Conservation (phyloP, 2,113 vertebrate species). For the Nerophis lumbriciformis region DNA sequence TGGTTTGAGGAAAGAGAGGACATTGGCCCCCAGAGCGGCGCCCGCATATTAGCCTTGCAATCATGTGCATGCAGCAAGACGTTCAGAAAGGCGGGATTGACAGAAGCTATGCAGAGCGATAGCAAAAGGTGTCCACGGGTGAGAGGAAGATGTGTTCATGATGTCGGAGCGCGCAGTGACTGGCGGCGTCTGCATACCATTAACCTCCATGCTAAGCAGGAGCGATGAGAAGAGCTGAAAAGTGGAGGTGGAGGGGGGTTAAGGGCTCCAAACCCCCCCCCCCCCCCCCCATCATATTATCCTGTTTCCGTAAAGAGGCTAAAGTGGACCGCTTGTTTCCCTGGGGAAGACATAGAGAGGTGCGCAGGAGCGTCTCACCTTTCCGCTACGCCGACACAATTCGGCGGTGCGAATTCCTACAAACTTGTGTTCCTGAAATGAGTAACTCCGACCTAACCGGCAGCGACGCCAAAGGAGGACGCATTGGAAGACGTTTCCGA, state of each 20-base stretch:
- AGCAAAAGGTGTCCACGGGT: constrained; percentile 23
- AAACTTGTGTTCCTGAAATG: not conserved
- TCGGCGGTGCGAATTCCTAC: not conserved
- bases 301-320: constrained; percentile 44
- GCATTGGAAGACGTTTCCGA: constrained; percentile 1
- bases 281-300: constrained; percentile 51
- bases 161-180: constrained; percentile 53
- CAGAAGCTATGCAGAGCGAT: constrained; percentile 4
- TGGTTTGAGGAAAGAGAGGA: constrained; percentile 44
- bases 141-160: constrained; percentile 53
- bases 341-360: constrained; percentile 48
- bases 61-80: constrained; percentile 18
- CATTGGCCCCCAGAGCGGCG: constrained; percentile 27
- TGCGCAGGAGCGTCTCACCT: constrained; percentile 49
- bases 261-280: no score
- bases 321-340: constrained; percentile 55
- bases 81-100: constrained; percentile 1
- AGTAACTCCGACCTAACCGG: not conserved
- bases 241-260: constrained; percentile 42
- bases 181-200: constrained; percentile 58
- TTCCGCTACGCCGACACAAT: constrained; percentile 35
- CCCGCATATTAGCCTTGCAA: constrained; percentile 26
- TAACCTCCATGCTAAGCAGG: constrained; percentile 54
- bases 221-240: constrained; percentile 42
- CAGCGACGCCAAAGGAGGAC: not conserved